A percentile compares a stretch with the other conserved stretches of the same genome.
These are phyloP conservation scores for Eonycteris spelaea DNA, from an alignment of 2,113 vertebrate species.

Conservation along the genomic window DNA sequence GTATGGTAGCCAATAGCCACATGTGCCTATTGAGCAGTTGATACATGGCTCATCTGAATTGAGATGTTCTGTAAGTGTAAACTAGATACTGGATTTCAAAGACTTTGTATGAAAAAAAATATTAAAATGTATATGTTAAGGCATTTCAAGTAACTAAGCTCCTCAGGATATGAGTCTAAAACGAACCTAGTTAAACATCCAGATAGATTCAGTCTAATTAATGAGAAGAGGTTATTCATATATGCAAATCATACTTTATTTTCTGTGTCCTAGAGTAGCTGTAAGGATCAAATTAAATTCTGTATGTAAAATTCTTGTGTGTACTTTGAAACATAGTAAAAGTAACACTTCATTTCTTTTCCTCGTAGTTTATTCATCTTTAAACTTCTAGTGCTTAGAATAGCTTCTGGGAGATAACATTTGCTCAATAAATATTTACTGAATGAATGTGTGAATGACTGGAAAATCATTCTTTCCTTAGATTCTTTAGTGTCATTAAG, in stretches of 20 bases:
- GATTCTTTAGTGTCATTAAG: conserved; percentile 4
- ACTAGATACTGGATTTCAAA: conserved; percentile 8
- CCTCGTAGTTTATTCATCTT: background rate
- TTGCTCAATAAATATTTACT: background rate
- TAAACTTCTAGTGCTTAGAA: background rate
- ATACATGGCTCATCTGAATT: background rate
- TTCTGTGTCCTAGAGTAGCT: background rate
- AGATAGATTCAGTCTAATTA: background rate
- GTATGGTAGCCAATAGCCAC: background rate
- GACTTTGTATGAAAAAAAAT: background rate
- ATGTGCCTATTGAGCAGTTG: background rate
- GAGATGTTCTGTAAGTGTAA: background rate
- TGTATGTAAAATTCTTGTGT: conserved; percentile 22
- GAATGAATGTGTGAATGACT: background rate
- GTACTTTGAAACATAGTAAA: conserved; percentile 3
- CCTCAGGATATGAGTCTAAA: background rate
- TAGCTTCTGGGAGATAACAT: background rate
- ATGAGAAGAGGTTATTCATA: background rate
- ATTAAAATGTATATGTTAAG: background rate
- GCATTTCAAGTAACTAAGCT: background rate
- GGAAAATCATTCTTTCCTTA: conserved; percentile 35
- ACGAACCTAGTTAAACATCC: background rate
- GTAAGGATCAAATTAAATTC: conserved; percentile 19
- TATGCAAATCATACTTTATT: conserved; percentile 5
- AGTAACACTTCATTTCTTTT: conserved; percentile 19